These are phyloP conservation scores for Morpho helenor DNA, from an alignment of 2,888 invertebrate species.

Conservation along the genomic window DNA sequence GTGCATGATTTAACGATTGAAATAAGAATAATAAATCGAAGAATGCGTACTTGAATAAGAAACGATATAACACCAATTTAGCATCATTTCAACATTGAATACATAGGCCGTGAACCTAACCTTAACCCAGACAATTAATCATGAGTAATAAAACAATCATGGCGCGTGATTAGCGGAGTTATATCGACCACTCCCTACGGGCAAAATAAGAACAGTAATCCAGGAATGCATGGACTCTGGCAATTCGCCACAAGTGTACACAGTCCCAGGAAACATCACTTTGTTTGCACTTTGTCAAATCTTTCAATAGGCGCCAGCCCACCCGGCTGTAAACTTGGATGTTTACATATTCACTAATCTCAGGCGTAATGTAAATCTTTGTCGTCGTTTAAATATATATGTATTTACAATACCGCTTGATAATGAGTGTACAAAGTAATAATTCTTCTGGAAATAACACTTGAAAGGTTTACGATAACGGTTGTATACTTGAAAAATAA, in stretches of 20 bases:
- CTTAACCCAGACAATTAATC: conserved; percentile 25
- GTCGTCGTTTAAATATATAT: background rate
- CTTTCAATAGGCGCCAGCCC: conserved; percentile 32
- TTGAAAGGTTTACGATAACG: no score
- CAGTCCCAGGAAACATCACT: conserved; percentile 44
- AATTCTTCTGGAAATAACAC: background rate
- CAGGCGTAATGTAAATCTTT: background rate
- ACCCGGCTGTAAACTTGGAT: conserved; percentile 1
- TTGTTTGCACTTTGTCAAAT: conserved; percentile 50
- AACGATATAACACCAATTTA: background rate
- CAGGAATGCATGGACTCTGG: conserved; percentile 54
- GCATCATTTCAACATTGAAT: background rate
- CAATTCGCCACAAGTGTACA: conserved; percentile 44
- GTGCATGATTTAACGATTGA: no score
- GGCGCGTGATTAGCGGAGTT: conserved; percentile 40
- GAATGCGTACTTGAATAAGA: background rate
- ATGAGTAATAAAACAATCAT: conserved; percentile 8
- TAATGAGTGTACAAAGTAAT: background rate
- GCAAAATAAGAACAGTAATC: conserved; percentile 45
- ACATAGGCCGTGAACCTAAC: conserved; percentile 16
- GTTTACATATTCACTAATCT: conserved; percentile 1
- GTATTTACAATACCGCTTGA: background rate
- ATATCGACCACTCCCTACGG: conserved; percentile 35
- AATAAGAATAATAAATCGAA: no score
- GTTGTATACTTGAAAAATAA: no score